Evolutionary conservation across 2,797 vertebrate genomes (phyloP), one percentile per base, ranked within the genome.

Genomic region (Spinus pinus): DNA sequence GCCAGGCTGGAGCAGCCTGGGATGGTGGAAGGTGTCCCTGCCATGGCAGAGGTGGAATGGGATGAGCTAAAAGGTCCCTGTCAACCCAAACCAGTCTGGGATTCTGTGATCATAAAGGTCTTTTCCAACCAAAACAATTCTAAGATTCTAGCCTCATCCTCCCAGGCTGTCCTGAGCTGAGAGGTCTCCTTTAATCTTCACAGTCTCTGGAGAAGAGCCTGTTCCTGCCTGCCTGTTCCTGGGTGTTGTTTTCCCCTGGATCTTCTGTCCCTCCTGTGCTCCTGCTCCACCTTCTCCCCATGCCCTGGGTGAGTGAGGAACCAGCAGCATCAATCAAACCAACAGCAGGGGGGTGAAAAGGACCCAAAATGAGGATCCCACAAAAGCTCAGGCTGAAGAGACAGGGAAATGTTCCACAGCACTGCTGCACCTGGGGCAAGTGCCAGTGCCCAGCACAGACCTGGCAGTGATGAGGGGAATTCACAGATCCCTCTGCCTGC

Each of bases 401-500:
- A 17, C 24, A 16, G 33, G 62, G 42, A 41, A 41, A 31, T 23
- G 39, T 5, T 6, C 39, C 19, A 10, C 21, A 41, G 66, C 23
- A 3, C 30, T 85, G 60, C 17, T 49, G 57, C 11, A 9, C 15
- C 12, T 20, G 54, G 57, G 57, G 14, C 6, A 2, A 24, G 37
- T 9, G 39, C 31, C 64, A 30, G 50, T 3, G 21, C 14, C 24
- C 28, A 6, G 69, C 35, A 6, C 14, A n/a, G 16, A 16, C 23
- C 42, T 50, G 12, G 0, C 9, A 44, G 28, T 0, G 0, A 1
- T 0, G 25, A 25, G 15, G 62, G 74, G 44, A 42, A 66, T 20
- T 14, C 31, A 19, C 0, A 0, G 23, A 14, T 39, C 31, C 71
- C 1, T 17, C 92, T 61, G 70, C 66, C n/a, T 51, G 41, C 41